These are phyloP conservation scores for Apoderus coryli DNA, from an alignment of 2,888 invertebrate genomes.

Conservation along the genomic window DNA sequence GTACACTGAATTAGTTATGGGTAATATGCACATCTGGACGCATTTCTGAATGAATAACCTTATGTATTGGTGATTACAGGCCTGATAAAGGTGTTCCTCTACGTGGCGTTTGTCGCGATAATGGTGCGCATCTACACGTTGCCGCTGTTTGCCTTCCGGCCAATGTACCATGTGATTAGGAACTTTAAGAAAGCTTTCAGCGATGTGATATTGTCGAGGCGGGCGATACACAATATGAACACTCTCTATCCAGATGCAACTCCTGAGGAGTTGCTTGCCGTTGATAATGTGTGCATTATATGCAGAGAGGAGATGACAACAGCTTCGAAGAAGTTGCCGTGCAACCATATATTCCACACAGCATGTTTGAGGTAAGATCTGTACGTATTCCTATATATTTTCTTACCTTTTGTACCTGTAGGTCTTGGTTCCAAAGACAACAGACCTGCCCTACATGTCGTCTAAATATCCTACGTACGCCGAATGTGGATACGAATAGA, in stretches of 20 bases:
- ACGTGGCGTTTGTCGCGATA: constrained; percentile 82
- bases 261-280: constrained; percentile 74
- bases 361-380: constrained; percentile 60
- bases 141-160: constrained; percentile 94
- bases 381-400: background rate
- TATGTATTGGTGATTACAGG: too few species aligned
- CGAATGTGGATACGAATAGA: too few species aligned
- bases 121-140: constrained; percentile 96
- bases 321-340: constrained; percentile 90
- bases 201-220: constrained; percentile 90
- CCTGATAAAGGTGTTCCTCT: constrained; percentile 40
- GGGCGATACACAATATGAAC: constrained; percentile 97
- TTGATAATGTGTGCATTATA: constrained; percentile 98
- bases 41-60: constrained; percentile 39
- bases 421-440: constrained; percentile 97
- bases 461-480: constrained; percentile 50
- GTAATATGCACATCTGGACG: too few species aligned
- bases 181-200: constrained; percentile 95
- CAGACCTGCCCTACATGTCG: constrained; percentile 99
- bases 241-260: constrained; percentile 95
- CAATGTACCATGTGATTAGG: constrained; percentile 98
- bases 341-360: constrained; percentile 98
- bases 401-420: constrained; percentile 6
- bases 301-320: constrained; percentile 67
- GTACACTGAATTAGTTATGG: constrained; percentile 92